These are phyloP conservation scores for Dasyurus viverrinus DNA, from an alignment of 2,113 vertebrate genomes.

Conservation along the genomic window DNA sequence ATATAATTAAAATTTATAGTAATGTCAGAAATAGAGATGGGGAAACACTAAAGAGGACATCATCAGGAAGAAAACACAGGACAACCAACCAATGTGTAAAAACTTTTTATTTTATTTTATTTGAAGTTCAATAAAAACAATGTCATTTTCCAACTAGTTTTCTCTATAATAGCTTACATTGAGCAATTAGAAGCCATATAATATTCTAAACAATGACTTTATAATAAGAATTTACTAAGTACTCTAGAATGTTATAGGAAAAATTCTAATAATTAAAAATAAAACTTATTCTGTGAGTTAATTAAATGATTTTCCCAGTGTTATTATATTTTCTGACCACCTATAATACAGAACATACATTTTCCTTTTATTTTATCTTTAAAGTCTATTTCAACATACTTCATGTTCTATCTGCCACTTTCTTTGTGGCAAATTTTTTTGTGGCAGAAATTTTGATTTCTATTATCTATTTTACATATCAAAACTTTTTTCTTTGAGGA, in stretches of 20 bases:
- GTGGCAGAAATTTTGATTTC: background rate
- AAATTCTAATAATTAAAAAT: constrained; percentile 60
- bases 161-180: constrained; percentile 37
- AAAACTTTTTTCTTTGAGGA: background rate
- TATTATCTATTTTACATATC: background rate
- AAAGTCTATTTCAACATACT: background rate
- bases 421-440: background rate
- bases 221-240: constrained; percentile 58
- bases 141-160: constrained; percentile 56
- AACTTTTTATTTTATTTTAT: constrained; percentile 22
- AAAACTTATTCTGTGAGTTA: constrained; percentile 18
- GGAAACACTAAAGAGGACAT: background rate
- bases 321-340: background rate
- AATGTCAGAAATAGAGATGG: background rate
- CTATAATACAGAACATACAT: background rate
- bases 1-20: background rate
- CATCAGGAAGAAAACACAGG: background rate
- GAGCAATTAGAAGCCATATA: constrained; percentile 59
- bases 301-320: constrained; percentile 29
- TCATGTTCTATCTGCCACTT: background rate
- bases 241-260: constrained; percentile 26
- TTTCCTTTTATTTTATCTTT: background rate
- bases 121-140: constrained; percentile 58
- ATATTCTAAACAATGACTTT: constrained; percentile 48
- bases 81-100: constrained; percentile 3